These are phyloP conservation scores for Apis cerana DNA, from an alignment of 1,140 invertebrate species.

Conservation along the genomic window DNA sequence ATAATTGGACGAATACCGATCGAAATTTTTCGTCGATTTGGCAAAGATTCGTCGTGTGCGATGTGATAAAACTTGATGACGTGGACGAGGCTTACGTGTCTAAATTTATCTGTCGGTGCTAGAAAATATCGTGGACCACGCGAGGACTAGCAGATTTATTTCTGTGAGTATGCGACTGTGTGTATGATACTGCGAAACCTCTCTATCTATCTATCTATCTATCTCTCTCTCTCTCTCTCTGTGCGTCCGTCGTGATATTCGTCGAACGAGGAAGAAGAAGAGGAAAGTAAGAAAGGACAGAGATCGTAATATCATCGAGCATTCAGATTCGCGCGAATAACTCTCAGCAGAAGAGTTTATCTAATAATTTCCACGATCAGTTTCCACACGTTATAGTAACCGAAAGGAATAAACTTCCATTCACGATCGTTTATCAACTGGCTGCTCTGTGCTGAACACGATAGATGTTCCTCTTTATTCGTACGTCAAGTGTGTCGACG, in stretches of 20 bases:
- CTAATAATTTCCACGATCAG: background rate
- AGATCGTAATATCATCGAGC: background rate
- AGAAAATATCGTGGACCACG: slow-evolving; percentile 48
- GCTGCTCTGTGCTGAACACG: background rate
- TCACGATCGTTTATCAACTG: background rate
- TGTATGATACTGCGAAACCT: slow-evolving; percentile 16
- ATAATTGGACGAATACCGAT: background rate
- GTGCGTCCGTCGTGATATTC: slow-evolving; percentile 11
- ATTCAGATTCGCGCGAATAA: slow-evolving; percentile 1
- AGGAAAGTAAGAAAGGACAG: background rate
- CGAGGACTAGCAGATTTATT: slow-evolving; percentile 52
- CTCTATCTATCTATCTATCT: too few relatives aligned
- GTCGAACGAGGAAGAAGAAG: background rate
- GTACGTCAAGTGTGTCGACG: slow-evolving; percentile 2
- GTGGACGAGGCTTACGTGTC: slow-evolving; percentile 36
- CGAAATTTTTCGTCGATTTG: slow-evolving; percentile 33
- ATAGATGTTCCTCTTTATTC: background rate
- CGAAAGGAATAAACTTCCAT: too few relatives aligned
- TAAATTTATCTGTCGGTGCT: slow-evolving; percentile 59
- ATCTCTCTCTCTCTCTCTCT: background rate
- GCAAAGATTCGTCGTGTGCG: slow-evolving; percentile 10
- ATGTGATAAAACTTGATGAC: slow-evolving; percentile 32
- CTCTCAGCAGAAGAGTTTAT: slow-evolving; percentile 2
- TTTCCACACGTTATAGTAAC: background rate
- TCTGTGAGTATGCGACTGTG: slow-evolving; percentile 45